Conservation (phyloP, 2,113 vertebrate genomes). For the Peucedramus taeniatus region DNA sequence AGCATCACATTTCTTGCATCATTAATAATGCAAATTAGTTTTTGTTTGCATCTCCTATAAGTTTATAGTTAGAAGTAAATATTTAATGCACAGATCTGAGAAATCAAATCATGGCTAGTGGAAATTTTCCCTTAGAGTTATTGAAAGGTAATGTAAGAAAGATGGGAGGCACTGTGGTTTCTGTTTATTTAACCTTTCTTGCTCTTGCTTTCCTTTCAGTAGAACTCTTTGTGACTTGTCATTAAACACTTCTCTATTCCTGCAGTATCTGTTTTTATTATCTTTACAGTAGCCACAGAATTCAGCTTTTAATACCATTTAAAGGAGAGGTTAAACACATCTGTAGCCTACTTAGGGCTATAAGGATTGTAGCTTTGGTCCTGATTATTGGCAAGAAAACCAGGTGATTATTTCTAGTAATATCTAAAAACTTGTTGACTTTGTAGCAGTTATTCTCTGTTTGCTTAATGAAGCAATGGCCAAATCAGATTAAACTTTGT, state of each 20-base stretch:
- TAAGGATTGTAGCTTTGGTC: neutral
- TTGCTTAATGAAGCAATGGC: neutral
- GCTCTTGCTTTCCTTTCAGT: constrained; percentile 32
- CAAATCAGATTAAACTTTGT: constrained; percentile 5
- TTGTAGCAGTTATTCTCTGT: neutral
- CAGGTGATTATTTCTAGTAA: constrained; percentile 26
- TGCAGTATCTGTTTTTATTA: constrained; percentile 36
- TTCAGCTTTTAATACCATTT: constrained; percentile 26
- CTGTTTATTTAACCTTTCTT: constrained; percentile 53
- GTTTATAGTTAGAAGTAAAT: constrained; percentile 69
- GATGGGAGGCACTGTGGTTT: neutral
- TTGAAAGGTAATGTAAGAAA: constrained; percentile 38
- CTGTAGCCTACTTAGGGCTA: neutral
- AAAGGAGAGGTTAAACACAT: constrained; percentile 22
- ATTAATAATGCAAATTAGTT: constrained; percentile 73
- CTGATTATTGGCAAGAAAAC: neutral
- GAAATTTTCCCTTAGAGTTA: constrained; percentile 6
- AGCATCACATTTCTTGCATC: constrained; percentile 56
- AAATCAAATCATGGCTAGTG: constrained; percentile 30
- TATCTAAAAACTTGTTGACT: neutral
- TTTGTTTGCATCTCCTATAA: constrained; percentile 56
- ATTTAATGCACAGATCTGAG: constrained; percentile 67
- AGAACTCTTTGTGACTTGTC: constrained; percentile 42
- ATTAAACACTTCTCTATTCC: constrained; percentile 33
- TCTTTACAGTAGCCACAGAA: constrained; percentile 9